A percentile compares a stretch with the other conserved stretches of the same genome.
These are phyloP conservation scores for Diaprepes abbreviatus DNA, from an alignment of 2,888 invertebrate genomes.

Conservation along the genomic window DNA sequence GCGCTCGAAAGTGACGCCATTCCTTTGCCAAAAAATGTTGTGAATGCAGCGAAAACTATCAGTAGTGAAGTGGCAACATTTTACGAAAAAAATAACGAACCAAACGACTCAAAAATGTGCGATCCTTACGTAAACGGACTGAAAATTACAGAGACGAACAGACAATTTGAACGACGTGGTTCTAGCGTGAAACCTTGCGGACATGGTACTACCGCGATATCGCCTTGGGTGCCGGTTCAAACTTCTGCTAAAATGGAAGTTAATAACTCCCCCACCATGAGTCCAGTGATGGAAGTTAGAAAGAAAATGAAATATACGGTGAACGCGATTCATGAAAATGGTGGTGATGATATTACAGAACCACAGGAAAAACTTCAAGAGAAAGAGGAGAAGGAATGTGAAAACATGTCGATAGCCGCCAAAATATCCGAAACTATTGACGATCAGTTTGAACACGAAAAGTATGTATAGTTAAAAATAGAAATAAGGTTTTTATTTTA, in stretches of 20 bases:
- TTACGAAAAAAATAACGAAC: slow-evolving; percentile 59
- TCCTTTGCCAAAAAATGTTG: slow-evolving; percentile 58
- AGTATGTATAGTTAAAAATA: slow-evolving; percentile 33
- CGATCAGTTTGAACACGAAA: slow-evolving; percentile 22
- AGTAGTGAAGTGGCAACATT: slow-evolving; percentile 55
- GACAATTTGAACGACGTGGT: slow-evolving; percentile 42
- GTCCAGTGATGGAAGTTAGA: slow-evolving; percentile 61
- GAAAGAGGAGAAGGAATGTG: slow-evolving; percentile 19
- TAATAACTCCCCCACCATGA: slow-evolving; percentile 59
- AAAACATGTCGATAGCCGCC: slow-evolving; percentile 5
- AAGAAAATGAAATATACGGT: slow-evolving; percentile 53
- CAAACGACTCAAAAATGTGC: slow-evolving; percentile 51
- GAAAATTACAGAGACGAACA: slow-evolving; percentile 31
- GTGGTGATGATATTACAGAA: slow-evolving; percentile 5
- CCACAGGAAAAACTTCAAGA: slow-evolving; percentile 6
- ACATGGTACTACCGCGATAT: slow-evolving; percentile 64
- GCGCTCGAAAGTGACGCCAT: slow-evolving; percentile 56
- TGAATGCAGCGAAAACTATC: slow-evolving; percentile 56
- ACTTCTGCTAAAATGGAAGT: slow-evolving; percentile 53
- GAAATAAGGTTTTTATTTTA: no score
- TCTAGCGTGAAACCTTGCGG: slow-evolving; percentile 65
- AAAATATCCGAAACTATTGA: slow-evolving; percentile 9
- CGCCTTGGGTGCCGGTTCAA: slow-evolving; percentile 59
- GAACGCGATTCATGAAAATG: slow-evolving; percentile 42
- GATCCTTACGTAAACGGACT: slow-evolving; percentile 49